Evolutionary conservation across 2,797 vertebrate species (phyloP).

Genomic region (Microhierax caerulescens): DNA sequence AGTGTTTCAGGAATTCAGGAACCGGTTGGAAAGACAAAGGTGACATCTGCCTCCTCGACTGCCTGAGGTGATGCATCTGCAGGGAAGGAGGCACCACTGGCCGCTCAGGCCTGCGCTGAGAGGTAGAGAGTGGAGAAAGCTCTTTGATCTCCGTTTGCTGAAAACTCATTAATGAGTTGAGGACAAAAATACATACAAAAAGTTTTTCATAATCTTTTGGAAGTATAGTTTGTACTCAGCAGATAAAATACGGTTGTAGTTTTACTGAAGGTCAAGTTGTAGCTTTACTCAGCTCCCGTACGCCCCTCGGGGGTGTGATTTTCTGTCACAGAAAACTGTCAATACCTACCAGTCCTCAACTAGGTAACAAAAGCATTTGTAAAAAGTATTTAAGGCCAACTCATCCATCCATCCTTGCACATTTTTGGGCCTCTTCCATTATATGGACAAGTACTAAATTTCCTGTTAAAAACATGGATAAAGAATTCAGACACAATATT

Average conservation of each 20-base stretch:
- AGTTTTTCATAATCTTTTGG: background rate
- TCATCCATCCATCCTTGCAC: background rate
- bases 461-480: background rate
- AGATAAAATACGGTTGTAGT: background rate
- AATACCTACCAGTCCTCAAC: background rate
- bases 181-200: background rate
- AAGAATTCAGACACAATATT: background rate
- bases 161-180: background rate
- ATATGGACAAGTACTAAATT: background rate
- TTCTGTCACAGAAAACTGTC: background rate
- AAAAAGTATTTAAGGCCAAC: background rate
- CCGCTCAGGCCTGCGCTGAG: accelerated
- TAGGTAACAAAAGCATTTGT: accelerated
- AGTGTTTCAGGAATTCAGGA: background rate
- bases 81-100: background rate
- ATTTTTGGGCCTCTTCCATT: background rate
- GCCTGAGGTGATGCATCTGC: background rate
- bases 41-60: background rate
- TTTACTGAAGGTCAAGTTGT: background rate
- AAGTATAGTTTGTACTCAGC: background rate
- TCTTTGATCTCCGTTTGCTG: background rate
- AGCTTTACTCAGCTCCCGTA: accelerated
- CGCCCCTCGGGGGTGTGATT: background rate
- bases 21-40: background rate
- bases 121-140: background rate